Evolutionary conservation across 2,113 vertebrate genomes (phyloP), one percentile per base, ranked within the genome.

Genomic region (Nycticebus coucang): DNA sequence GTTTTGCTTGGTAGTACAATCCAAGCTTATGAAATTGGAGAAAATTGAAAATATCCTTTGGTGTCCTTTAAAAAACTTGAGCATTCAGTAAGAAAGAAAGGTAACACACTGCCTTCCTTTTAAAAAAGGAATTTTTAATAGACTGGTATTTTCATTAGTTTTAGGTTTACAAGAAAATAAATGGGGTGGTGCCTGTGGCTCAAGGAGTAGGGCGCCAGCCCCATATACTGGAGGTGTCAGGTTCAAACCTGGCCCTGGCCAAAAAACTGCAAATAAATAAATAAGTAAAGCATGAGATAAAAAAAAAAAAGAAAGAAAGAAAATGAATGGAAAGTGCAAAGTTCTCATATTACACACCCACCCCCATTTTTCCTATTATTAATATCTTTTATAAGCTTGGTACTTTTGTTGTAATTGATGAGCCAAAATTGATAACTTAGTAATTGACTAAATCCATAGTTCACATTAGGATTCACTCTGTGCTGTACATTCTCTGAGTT

Each of bases 21-120:
- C 50, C 10, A 57, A 45, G 91, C 15, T 69, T 55, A 62, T 37
- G 69, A 80, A 86, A 72, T 66, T 33, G 66, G 45, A 94, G 84
- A 55, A 92, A 86, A 87, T 75, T 75, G 45, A 87, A 95, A 96
- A 53, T 95, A 62, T 28, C 57, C 30, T 93, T 79, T 86, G n/a
- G 78, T 94, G 37, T 4, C 71, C 60, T 89, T 93, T 89, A 87
- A 84, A 93, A 85, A 72, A 68, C 59, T 64, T 89, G 75, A 45
- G 28, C 53, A 19, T 59, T 90, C 90, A 89, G 33, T 64, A 92
- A 50, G 15, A 74, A 57, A 55, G 17, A 72, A 77, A 77, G n/a
- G 9, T 68, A 10, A 69, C 5, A 64, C 22, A 64, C 35, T 59
- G 22, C 8, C 37, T 90, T 33, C 28, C 74, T 71, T 33, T 45